Evolutionary conservation across 2,797 vertebrate species (phyloP).

Genomic region (Lepilemur septentrionalis): DNA sequence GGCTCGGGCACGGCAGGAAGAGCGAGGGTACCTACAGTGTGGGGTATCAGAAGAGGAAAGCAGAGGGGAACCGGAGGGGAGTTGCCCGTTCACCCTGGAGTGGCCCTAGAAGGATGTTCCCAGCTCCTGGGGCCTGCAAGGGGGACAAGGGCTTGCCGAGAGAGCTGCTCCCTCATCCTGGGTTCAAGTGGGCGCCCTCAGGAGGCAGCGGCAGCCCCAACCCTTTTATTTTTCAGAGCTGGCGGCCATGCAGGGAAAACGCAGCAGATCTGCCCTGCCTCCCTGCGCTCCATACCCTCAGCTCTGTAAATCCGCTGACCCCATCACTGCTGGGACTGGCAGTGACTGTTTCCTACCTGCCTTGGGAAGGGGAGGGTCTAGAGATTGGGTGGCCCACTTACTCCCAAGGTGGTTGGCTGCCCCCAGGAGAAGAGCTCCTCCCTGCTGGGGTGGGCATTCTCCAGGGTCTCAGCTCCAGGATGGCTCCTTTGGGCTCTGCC

Average conservation of each 20-base stretch:
- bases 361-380: not conserved
- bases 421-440: not conserved
- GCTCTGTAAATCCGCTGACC: not conserved
- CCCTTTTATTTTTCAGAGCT: not conserved
- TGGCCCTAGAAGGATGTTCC: not conserved
- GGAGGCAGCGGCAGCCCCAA: not conserved
- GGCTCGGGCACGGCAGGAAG: accelerated
- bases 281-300: not conserved
- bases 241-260: not conserved
- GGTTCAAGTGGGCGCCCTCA: not conserved
- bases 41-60: not conserved
- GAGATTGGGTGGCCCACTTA: not conserved
- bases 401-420: not conserved
- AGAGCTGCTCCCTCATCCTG: not conserved
- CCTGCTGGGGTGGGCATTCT: not conserved
- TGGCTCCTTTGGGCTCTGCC: not conserved
- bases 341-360: not conserved
- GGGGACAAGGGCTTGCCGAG: not conserved
- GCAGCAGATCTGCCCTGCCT: too few species aligned
- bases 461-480: not conserved
- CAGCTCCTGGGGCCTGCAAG: not conserved
- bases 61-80: not conserved
- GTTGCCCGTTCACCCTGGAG: not conserved
- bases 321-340: not conserved
- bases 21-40: not conserved